Evolutionary conservation across 2,888 invertebrate species (phyloP).

Genomic region (Eilema griseolum): DNA sequence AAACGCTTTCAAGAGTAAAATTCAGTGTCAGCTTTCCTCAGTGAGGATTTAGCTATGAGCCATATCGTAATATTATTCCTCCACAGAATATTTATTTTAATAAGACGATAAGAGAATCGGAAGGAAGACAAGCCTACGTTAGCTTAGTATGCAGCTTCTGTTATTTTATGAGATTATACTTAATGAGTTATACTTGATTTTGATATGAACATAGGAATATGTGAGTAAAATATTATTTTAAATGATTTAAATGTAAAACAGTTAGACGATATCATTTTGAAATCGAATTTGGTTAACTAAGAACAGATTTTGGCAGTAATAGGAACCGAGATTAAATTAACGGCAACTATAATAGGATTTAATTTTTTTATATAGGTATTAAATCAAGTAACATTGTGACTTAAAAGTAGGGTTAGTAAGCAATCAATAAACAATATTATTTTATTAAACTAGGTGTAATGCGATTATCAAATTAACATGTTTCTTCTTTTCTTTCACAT

Average conservation of each 20-base stretch:
- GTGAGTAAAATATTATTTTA: neutral
- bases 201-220: neutral
- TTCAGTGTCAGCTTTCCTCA: slow-evolving; percentile 48
- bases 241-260: neutral
- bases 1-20: slow-evolving; percentile 51
- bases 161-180: slow-evolving; percentile 11
- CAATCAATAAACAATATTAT: too few relatives aligned
- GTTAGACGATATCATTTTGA: too few relatives aligned
- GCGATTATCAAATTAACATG: too few relatives aligned
- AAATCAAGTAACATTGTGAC: too few relatives aligned
- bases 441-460: too few relatives aligned
- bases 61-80: slow-evolving; percentile 59
- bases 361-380: too few relatives aligned
- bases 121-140: slow-evolving; percentile 47
- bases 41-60: slow-evolving; percentile 51
- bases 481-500: too few relatives aligned
- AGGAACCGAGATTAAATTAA: too few relatives aligned
- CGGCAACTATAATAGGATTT: too few relatives aligned
- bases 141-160: slow-evolving; percentile 44
- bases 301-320: too few relatives aligned
- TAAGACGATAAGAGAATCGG: slow-evolving; percentile 61
- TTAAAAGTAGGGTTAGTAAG: too few relatives aligned
- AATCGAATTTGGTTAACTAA: too few relatives aligned
- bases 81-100: slow-evolving; percentile 72
- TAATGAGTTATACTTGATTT: slow-evolving; percentile 17